These are phyloP conservation scores for Drosophila pseudoobscura DNA, from an alignment of 1,140 invertebrate genomes.

Conservation along the genomic window DNA sequence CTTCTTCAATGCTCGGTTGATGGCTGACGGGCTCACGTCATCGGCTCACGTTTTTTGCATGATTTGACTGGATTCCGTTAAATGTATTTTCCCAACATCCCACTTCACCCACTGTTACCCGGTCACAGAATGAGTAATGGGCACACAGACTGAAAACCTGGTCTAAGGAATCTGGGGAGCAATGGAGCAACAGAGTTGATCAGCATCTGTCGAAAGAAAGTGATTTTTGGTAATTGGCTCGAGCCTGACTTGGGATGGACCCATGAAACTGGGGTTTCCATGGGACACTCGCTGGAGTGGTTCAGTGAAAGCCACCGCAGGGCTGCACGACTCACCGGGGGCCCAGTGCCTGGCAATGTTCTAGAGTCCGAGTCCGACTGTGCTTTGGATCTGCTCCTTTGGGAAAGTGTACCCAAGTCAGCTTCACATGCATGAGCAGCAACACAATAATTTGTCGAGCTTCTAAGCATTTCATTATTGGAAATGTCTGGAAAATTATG, in stretches of 20 bases:
- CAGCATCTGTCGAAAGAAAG: slow-evolving; percentile 56
- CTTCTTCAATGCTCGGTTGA: slow-evolving; percentile 51
- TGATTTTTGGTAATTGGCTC: slow-evolving; percentile 57
- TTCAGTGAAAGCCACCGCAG: slow-evolving; percentile 66
- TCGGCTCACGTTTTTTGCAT: slow-evolving; percentile 66
- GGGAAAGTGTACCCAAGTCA: slow-evolving; percentile 24
- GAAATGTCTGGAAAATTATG: slow-evolving; percentile 15
- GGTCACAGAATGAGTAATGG: slow-evolving; percentile 41
- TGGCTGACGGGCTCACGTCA: slow-evolving; percentile 70
- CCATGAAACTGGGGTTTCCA: neutral
- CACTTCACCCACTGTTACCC: slow-evolving; percentile 42
- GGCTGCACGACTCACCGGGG: slow-evolving; percentile 43
- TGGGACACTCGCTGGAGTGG: slow-evolving; percentile 13
- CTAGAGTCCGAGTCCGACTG: slow-evolving; percentile 18
- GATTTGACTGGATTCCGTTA: slow-evolving; percentile 53
- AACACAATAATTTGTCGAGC: slow-evolving; percentile 53
- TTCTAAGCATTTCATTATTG: slow-evolving; percentile 53
- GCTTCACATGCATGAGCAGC: slow-evolving; percentile 47
- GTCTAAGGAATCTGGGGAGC: slow-evolving; percentile 10
- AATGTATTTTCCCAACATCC: slow-evolving; percentile 62
- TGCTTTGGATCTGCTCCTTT: slow-evolving; percentile 20
- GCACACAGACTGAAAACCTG: slow-evolving; percentile 40
- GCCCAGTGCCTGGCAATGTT: slow-evolving; percentile 25
- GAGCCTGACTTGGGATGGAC: neutral
- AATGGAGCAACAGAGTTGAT: slow-evolving; percentile 14